phyloP scores from a whole-genome alignment of 2,797 vertebrate genomes.

The Pelochelys cantorii region DNA sequence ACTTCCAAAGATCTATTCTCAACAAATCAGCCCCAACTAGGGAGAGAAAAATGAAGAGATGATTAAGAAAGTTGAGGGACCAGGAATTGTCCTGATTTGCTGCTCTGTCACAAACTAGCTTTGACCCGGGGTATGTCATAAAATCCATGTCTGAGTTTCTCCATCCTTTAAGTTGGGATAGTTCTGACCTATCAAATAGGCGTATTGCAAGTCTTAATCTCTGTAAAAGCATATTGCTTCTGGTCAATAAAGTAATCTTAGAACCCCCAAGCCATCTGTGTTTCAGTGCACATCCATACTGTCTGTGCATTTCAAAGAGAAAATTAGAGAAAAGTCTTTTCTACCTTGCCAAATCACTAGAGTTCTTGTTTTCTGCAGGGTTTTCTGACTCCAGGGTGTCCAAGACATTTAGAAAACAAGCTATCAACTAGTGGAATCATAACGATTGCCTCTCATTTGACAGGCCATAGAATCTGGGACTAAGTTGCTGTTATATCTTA shows the following conservation, averaged over 20 bases:
- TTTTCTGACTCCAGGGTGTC: conserved; percentile 43
- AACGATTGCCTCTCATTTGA: conserved; percentile 69
- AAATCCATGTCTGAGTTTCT: conserved; percentile 18
- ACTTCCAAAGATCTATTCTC: not conserved
- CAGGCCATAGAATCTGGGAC: conserved; percentile 73
- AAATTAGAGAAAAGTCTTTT: not conserved
- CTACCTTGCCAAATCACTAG: conserved; percentile 29
- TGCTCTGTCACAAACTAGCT: not conserved
- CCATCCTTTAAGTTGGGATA: not conserved
- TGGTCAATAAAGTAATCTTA: conserved; percentile 49
- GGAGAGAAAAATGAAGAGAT: not conserved
- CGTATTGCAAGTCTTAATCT: conserved; percentile 43
- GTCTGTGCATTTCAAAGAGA: not conserved
- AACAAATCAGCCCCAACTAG: not conserved
- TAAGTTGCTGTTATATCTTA: conserved; percentile 64
- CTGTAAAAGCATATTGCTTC: conserved; percentile 61
- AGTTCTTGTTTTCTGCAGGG: conserved; percentile 9
- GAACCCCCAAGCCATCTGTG: conserved; percentile 46
- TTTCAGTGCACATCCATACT: conserved; percentile 58
- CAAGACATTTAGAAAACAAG: conserved; percentile 63
- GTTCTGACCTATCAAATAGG: not conserved
- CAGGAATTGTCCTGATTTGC: not conserved
- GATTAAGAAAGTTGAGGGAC: not conserved
- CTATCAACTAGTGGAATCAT: conserved; percentile 64
- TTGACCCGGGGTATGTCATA: conserved; percentile 45